phyloP scores from a whole-genome alignment of 2,113 vertebrate genomes.

The Phyllostomus hastatus region DNA sequence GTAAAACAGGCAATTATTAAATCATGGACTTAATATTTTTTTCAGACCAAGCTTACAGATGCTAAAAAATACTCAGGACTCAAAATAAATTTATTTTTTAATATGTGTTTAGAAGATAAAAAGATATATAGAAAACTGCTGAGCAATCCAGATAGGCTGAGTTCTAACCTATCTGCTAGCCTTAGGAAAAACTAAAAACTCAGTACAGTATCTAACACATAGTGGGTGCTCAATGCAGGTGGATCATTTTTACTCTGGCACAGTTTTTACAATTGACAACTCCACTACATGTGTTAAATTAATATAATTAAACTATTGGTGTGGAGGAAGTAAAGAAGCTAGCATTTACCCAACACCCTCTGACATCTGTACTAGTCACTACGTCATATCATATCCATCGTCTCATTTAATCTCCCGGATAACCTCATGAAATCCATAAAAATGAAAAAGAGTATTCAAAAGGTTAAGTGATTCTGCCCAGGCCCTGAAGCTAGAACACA shows the following conservation, averaged over 20 bases:
- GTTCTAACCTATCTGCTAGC: not conserved
- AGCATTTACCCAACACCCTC: not conserved
- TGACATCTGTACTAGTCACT: not conserved
- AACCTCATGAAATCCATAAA: not conserved
- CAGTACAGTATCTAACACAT: not conserved
- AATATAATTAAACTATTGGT: not conserved
- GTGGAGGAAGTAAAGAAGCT: not conserved
- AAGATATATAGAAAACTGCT: not conserved
- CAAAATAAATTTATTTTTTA: not conserved
- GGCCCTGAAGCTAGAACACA: not conserved
- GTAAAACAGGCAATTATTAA: not conserved
- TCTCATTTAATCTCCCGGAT: not conserved
- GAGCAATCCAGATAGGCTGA: not conserved
- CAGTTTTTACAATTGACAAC: not conserved
- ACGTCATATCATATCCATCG: accelerated
- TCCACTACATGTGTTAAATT: not conserved
- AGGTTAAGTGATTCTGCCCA: not conserved
- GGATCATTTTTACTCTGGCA: not conserved
- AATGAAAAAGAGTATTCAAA: slow-evolving; percentile 5
- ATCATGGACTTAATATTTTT: not conserved
- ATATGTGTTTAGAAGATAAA: slow-evolving; percentile 3
- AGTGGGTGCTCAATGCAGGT: not conserved
- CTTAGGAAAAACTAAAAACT: not conserved
- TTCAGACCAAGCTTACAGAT: not conserved
- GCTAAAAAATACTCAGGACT: not conserved